Evolutionary conservation across 2,113 vertebrate genomes (phyloP).

Genomic region (Gymnarchus niloticus): DNA sequence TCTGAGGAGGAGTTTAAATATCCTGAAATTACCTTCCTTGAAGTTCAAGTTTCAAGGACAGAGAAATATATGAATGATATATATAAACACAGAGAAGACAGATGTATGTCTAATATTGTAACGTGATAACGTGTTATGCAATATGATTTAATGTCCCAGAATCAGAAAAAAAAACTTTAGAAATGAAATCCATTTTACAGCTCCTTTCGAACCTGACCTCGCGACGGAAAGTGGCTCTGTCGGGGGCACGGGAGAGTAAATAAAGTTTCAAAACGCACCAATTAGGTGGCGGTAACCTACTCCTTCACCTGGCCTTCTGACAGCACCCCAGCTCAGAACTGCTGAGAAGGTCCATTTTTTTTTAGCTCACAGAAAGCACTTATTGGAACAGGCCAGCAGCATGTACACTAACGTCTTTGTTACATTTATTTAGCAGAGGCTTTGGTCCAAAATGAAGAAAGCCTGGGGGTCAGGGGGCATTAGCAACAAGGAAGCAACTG

Average conservation of each 20-base stretch:
- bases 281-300: neutral
- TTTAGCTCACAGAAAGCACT: neutral
- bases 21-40: conserved; percentile 3
- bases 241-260: neutral
- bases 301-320: neutral
- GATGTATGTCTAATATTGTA: neutral
- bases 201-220: neutral
- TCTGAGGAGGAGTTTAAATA: conserved; percentile 25
- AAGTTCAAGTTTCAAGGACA: neutral
- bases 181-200: neutral
- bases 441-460: too few species aligned
- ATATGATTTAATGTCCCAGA: neutral
- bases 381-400: neutral
- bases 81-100: neutral
- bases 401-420: too few species aligned
- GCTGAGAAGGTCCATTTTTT: neutral
- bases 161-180: neutral
- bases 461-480: too few species aligned
- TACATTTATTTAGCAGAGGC: too few species aligned
- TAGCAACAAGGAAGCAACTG: too few species aligned
- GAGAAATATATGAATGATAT: neutral
- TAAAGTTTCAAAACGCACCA: neutral
- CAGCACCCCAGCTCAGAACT: neutral
- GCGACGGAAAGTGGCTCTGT: neutral
- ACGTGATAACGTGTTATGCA: neutral